Evolutionary conservation across 2,113 vertebrate species (phyloP).

Genomic region (Hippocampus guttulatus): DNA sequence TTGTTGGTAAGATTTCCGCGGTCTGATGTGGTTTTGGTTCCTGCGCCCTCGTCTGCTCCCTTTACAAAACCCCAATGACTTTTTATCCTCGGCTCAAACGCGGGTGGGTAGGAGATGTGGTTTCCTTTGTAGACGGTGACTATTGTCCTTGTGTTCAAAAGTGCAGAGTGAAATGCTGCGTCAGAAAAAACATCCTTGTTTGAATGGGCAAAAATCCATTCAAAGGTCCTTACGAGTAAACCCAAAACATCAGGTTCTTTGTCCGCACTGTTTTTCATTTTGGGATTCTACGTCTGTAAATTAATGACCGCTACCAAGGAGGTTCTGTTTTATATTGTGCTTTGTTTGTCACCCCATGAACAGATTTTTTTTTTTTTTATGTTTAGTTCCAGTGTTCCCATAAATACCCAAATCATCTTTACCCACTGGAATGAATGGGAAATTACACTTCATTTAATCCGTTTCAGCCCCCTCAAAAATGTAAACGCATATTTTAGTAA

Average conservation of each 20-base stretch:
- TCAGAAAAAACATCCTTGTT: constrained; percentile 39
- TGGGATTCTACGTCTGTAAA: neutral
- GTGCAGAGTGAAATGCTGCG: constrained; percentile 32
- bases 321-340: neutral
- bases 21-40: constrained; percentile 48
- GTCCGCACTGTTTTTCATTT: neutral
- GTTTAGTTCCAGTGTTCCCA: neutral
- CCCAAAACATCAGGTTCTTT: constrained; percentile 1
- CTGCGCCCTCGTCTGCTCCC: constrained; percentile 32
- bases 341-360: neutral
- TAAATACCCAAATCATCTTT: neutral
- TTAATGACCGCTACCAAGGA: neutral
- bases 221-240: neutral
- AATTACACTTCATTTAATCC: too few relatives aligned
- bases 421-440: neutral
- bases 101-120: constrained; percentile 24
- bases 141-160: constrained; percentile 44
- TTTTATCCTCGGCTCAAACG: constrained; percentile 28
- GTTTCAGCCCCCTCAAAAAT: too few relatives aligned
- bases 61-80: constrained; percentile 31
- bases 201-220: constrained; percentile 18
- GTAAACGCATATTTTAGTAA: too few relatives aligned
- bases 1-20: constrained; percentile 44
- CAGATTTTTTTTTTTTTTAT: neutral
- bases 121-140: constrained; percentile 38